These are phyloP conservation scores for Macrostomum lignano DNA, from an alignment of 1,140 invertebrate genomes.

Conservation along the genomic window DNA sequence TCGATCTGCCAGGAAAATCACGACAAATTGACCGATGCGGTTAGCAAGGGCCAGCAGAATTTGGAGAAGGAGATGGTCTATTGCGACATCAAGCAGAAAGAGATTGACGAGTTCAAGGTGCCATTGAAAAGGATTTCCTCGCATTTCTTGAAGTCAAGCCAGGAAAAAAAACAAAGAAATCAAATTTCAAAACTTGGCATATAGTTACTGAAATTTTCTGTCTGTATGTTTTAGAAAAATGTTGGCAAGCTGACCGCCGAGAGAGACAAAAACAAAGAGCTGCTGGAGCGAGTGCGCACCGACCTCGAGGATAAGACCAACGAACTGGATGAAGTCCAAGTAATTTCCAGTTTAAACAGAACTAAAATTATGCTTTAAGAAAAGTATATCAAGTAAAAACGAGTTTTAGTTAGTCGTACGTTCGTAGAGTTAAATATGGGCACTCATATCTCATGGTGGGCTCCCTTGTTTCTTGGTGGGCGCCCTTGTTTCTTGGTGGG, in stretches of 20 bases:
- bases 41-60: slow-evolving; percentile 2
- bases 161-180: too few species aligned
- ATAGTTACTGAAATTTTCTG: not conserved
- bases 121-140: too few species aligned
- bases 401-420: too few species aligned
- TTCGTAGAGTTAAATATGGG: too few species aligned
- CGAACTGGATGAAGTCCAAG: slow-evolving; percentile 2
- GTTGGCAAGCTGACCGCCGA: not conserved
- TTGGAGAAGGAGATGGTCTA: slow-evolving; percentile 6
- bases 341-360: too few species aligned
- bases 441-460: too few species aligned
- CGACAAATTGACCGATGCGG: slow-evolving; percentile 4
- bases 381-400: too few species aligned
- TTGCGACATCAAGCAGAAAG: slow-evolving; percentile 3
- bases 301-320: not conserved
- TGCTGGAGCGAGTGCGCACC: not conserved
- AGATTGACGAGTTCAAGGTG: not conserved
- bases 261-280: not conserved
- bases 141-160: not conserved
- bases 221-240: not conserved
- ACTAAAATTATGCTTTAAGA: too few species aligned
- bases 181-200: not conserved
- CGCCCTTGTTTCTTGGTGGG: too few species aligned
- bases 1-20: slow-evolving; percentile 5
- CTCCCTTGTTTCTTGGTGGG: too few species aligned